Percentiles rank a stretch among this genome's conserved stretches.
Evolutionary conservation across 1,140 invertebrate genomes (phyloP).

Genomic region (Ceratina calcarata): DNA sequence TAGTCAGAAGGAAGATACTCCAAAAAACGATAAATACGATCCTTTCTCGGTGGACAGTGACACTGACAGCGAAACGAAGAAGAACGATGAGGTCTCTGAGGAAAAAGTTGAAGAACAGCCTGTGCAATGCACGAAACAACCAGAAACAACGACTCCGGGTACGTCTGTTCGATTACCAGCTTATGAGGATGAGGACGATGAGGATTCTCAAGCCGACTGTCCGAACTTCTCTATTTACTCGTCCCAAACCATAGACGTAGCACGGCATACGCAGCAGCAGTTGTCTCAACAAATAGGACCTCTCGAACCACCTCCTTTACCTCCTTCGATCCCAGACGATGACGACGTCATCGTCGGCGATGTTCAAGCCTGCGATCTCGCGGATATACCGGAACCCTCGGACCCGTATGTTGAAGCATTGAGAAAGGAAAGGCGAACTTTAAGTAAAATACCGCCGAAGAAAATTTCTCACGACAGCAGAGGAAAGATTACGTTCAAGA

Average conservation of each 20-base stretch:
- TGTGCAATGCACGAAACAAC: slow-evolving; percentile 35
- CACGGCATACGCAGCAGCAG: slow-evolving; percentile 81
- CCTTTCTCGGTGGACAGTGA: slow-evolving; percentile 81
- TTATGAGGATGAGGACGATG: slow-evolving; percentile 79
- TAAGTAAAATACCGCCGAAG: slow-evolving; percentile 75
- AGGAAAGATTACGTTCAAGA: slow-evolving; percentile 78
- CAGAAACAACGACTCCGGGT: slow-evolving; percentile 27
- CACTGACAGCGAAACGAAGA: slow-evolving; percentile 68
- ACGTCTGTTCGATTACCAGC: slow-evolving; percentile 65
- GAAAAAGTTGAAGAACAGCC: slow-evolving; percentile 51
- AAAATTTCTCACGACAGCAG: slow-evolving; percentile 76
- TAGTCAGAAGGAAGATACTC: slow-evolving; percentile 76
- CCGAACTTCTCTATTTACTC: slow-evolving; percentile 93
- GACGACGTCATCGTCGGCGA: slow-evolving; percentile 74
- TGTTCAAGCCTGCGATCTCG: slow-evolving; percentile 71
- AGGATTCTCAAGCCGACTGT: slow-evolving; percentile 86
- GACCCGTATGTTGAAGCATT: slow-evolving; percentile 76
- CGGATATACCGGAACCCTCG: slow-evolving; percentile 72
- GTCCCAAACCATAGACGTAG: slow-evolving; percentile 88
- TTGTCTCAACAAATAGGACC: slow-evolving; percentile 77
- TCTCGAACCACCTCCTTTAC: slow-evolving; percentile 66
- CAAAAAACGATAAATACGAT: slow-evolving; percentile 82
- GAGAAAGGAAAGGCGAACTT: slow-evolving; percentile 73
- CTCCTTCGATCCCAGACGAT: slow-evolving; percentile 66
- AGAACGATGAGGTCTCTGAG: slow-evolving; percentile 46